A percentile compares a stretch with the other conserved stretches of the same genome.
Conservation (phyloP, 2,113 vertebrate species). For the Xerus inauris region DNA sequence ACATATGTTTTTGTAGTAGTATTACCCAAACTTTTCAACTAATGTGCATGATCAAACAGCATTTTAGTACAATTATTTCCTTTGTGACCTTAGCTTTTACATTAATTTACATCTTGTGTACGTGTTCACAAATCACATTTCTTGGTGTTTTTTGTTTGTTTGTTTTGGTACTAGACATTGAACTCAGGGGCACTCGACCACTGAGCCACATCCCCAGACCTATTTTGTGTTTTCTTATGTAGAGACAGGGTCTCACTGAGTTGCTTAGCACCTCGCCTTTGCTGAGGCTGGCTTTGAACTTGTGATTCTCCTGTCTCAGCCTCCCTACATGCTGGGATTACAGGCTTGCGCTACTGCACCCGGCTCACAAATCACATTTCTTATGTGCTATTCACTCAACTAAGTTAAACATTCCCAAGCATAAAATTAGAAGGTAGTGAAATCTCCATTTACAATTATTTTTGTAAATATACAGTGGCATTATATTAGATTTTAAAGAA, state of each 20-base stretch:
- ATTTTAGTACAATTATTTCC: neutral
- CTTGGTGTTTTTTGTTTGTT: too few species aligned
- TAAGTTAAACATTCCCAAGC: neutral
- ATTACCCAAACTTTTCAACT: neutral
- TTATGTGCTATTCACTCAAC: slow-evolving; percentile 13
- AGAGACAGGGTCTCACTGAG: too few species aligned
- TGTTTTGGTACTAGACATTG: too few species aligned
- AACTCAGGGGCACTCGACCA: too few species aligned
- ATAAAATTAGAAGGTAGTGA: neutral
- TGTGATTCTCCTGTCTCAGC: too few species aligned
- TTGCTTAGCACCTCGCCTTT: too few species aligned
- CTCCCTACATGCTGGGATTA: too few species aligned
- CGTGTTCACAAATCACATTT: neutral
- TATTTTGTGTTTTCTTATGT: too few species aligned
- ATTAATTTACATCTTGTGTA: slow-evolving; percentile 13
- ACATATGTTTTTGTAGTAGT: neutral
- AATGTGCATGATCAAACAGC: neutral
- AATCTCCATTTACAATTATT: neutral
- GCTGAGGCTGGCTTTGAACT: too few species aligned
- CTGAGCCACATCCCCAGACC: too few species aligned
- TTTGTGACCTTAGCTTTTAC: neutral
- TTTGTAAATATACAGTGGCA: neutral
- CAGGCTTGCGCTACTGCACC: too few species aligned
- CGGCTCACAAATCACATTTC: neutral
- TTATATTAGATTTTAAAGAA: neutral